Evolutionary conservation across 2,113 vertebrate genomes (phyloP), one percentile per base, ranked within the genome.

Genomic region (Electrona antarctica): DNA sequence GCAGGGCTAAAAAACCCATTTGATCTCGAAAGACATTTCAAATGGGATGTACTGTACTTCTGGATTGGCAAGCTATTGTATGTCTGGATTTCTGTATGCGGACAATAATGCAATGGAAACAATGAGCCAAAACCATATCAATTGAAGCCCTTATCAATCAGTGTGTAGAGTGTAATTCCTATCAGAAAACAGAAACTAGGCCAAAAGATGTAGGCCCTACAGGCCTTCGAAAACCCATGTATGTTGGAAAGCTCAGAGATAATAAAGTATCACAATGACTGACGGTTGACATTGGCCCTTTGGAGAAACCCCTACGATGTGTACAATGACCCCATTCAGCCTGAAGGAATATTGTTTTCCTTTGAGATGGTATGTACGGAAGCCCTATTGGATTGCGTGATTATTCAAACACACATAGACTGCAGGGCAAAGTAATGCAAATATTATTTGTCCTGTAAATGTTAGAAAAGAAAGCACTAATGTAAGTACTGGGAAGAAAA

Each of bases 381-480:
- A 71, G 64, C 12, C 14, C 58, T 56, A 49, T 28, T 69, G 66
- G 60, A 82, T 79, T 77, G 62, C 67, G 14, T 67, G 61, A 79
- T 77, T 80, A 64, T 80, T 83, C 7, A 64, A 15, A 15, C 76
- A 78, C 71, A 60, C 48, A 75, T 58, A 82, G 73, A 74, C 51
- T 60, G 54, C 7, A 29, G 7, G 50, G 45, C 15, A 80, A 75
- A 80, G 79, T 33, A 78, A 76, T 73, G 72, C 62, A 90, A 88
- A 88, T 86, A 86, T 85, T 83, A 84, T 87, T 60, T 64, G 73
- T 82, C 49, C 68, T 76, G 58, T 71, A 73, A 80, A 85, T 78
- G 67, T 76, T 71, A n/a, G 61, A 72, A 78, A 80, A 80, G 64
- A 80, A 83, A 79, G 55, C 54, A 71, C 57, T 71, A 52, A 88